Evolutionary conservation across 2,113 vertebrate genomes (phyloP).

Genomic region (Nycticryphes semicollaris): DNA sequence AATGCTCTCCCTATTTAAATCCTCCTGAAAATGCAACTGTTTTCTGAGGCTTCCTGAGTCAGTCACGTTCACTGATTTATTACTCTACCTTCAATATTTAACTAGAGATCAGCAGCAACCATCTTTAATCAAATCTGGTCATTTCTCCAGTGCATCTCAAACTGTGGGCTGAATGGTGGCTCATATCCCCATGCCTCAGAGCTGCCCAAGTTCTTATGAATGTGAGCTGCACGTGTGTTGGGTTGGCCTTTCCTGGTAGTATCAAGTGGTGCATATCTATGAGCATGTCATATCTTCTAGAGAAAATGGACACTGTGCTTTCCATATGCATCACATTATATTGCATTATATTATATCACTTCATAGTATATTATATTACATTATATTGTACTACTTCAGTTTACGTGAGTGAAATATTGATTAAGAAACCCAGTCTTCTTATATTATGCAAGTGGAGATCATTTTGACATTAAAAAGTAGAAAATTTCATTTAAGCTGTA

Average conservation of each 20-base stretch:
- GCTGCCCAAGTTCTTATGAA: not conserved
- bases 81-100: not conserved
- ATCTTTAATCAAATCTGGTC: not conserved
- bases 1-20: not conserved
- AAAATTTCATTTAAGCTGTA: not conserved
- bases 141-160: not conserved
- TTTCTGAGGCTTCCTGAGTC: not conserved
- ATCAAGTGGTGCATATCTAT: not conserved
- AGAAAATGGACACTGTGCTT: not conserved
- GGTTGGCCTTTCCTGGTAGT: not conserved
- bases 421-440: not conserved
- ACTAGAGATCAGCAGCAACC: not conserved
- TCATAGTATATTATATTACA: not conserved
- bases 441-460: constrained; percentile 11
- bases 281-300: not conserved
- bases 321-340: not conserved
- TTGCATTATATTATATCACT: not conserved
- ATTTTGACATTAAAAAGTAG: constrained; percentile 8
- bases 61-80: not conserved
- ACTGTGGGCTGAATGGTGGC: not conserved
- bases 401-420: not conserved
- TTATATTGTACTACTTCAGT: not conserved
- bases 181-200: not conserved
- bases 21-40: not conserved
- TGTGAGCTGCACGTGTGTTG: not conserved